A percentile compares a stretch with the other conserved stretches of the same genome.
Evolutionary conservation across 2,888 invertebrate species (phyloP).

Genomic region (Drosophila cognata): DNA sequence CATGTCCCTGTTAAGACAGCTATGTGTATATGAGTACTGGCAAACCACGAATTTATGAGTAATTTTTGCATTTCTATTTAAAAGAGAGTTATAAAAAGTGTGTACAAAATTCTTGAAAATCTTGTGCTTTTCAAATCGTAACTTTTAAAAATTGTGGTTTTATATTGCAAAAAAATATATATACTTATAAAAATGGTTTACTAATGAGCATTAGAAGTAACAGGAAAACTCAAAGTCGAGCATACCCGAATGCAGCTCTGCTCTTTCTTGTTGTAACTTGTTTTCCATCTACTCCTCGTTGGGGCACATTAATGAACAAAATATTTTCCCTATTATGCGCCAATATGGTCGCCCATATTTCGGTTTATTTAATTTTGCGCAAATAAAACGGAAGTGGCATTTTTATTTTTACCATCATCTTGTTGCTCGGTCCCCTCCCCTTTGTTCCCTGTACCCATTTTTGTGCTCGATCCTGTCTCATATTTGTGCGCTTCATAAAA

Average conservation of each 20-base stretch:
- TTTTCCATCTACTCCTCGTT: constrained; percentile 42
- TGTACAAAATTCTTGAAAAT: not conserved
- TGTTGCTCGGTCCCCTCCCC: constrained; percentile 14
- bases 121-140: not conserved
- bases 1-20: not conserved
- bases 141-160: not conserved
- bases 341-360: constrained; percentile 81
- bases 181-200: not conserved
- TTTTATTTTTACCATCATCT: constrained; percentile 70
- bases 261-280: constrained; percentile 28
- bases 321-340: constrained; percentile 80
- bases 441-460: not conserved
- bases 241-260: constrained; percentile 5
- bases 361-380: constrained; percentile 82
- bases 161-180: not conserved
- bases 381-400: constrained; percentile 81
- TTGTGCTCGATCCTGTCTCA: constrained; percentile 58
- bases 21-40: not conserved
- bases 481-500: constrained; percentile 78
- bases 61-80: not conserved
- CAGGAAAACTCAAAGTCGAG: constrained; percentile 30
- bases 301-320: constrained; percentile 76
- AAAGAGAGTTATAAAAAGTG: not conserved
- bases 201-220: not conserved
- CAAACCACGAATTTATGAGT: not conserved